Base-by-base conservation (phyloP, 2,113 vertebrate genomes). In the Pseudorasbora parva region DNA sequence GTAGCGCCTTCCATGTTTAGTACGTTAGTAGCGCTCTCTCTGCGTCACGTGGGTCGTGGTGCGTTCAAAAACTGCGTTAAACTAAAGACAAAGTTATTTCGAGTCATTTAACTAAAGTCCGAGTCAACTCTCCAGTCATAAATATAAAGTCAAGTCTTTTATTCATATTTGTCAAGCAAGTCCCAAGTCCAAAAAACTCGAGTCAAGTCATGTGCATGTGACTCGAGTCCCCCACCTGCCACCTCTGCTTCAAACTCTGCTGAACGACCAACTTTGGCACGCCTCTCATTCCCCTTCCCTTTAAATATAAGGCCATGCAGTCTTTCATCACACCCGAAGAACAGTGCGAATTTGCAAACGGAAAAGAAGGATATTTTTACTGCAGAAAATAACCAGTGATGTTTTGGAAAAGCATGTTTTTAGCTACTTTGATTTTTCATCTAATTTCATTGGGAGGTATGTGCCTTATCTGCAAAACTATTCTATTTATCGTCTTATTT, bases 331-430 rank as follows among this genome's bases (percentile, higher is more conserved):
- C 21, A 64, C 15, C 77, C 8, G 77, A 49, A 49, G 41, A 45
- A 12, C 49, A 30, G 47, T 51, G 23, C 47, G 30, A 19, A 56
- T 56, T 76, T 12, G 8, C 17, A 54, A 69, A 4, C 33, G 7
- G 7, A 17, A 74, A 57, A 25, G 41, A 79, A 60, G 19, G 41
- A 66, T 49, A 2, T 51, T 51, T 74, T 68, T 68, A 30, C 25
- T 14, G 9, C 27, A 49, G 27, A 30, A 30, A 79, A 30, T 21
- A 79, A 23, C 14, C 45, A 33, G 41, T 21, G 23, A 79, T 79
- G 77, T 2, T 47, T 79, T 79, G 59, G 77, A 79, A 64, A 79
- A 51, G 15, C 17, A 5, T 60, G 30, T 17, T 79, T 66, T 14
- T 79, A 5, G 8, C 9, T 19, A 11, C 7, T 66, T 33, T 79